Conservation (phyloP, 2,888 invertebrate species). For the Noctuana brunneofusca region DNA sequence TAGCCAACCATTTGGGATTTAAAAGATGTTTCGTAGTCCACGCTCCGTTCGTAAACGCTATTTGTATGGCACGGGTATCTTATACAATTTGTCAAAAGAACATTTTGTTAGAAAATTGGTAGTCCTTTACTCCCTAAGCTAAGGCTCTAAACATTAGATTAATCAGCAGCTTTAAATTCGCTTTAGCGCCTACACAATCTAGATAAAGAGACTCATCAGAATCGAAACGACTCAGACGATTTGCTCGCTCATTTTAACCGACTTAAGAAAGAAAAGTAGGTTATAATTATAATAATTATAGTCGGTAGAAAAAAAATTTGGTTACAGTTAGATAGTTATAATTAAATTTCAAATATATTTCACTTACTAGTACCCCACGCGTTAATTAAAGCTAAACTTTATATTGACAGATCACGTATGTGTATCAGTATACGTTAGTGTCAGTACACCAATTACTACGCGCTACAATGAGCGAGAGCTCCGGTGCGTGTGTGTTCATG, state of each 20-base stretch:
- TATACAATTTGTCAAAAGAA: background rate
- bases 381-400: background rate
- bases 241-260: background rate
- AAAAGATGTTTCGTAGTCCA: background rate
- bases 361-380: background rate
- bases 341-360: background rate
- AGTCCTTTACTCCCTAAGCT: background rate
- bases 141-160: background rate
- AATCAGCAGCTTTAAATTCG: background rate
- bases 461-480: background rate
- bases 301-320: too few relatives aligned
- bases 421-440: too few relatives aligned
- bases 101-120: background rate
- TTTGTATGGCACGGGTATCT: background rate
- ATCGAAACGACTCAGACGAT: background rate
- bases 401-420: slow-evolving; percentile 4
- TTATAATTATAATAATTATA: background rate
- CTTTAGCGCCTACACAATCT: slow-evolving; percentile 1
- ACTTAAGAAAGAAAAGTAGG: too few relatives aligned
- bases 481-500: slow-evolving; percentile 6
- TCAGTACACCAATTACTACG: background rate
- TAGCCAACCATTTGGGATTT: background rate
- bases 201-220: background rate
- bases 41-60: background rate
- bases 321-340: background rate